These are phyloP conservation scores for Bombus breviceps DNA, from an alignment of 1,140 invertebrate species.

Conservation along the genomic window DNA sequence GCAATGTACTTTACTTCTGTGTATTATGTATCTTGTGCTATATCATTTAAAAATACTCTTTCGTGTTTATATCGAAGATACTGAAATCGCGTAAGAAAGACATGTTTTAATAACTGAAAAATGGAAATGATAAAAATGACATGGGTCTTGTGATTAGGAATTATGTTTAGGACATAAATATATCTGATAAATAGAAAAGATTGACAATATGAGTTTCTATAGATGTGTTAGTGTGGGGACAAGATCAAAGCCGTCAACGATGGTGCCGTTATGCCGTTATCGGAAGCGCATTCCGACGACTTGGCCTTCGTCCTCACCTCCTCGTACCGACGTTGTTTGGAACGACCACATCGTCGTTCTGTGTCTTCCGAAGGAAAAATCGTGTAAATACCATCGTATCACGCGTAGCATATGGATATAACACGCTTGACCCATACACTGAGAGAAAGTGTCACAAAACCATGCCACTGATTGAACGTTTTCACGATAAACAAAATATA, in stretches of 20 bases:
- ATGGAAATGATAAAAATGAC: not conserved
- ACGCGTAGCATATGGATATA: conserved; percentile 64
- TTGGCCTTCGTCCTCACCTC: conserved; percentile 58
- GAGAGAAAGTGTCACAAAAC: conserved; percentile 30
- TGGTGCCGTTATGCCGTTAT: conserved; percentile 48
- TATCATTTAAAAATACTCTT: not conserved
- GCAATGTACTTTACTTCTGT: not conserved
- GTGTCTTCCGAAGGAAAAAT: conserved; percentile 66
- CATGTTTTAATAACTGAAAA: not conserved
- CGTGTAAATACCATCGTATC: conserved; percentile 71
- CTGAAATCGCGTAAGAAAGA: not conserved
- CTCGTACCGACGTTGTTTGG: conserved; percentile 49
- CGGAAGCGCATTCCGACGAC: conserved; percentile 38
- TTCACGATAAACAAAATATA: conserved; percentile 11
- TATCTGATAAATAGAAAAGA: conserved; percentile 17
- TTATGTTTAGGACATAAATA: not conserved
- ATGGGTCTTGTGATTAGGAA: not conserved
- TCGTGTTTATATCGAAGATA: not conserved
- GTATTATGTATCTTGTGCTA: not conserved
- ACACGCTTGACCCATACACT: conserved; percentile 6
- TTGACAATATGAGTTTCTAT: not conserved
- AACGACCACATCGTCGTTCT: conserved; percentile 42
- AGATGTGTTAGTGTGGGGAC: conserved; percentile 3
- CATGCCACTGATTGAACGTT: conserved; percentile 26
- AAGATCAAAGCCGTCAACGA: conserved; percentile 39